Conservation (phyloP, 2,797 vertebrate genomes). For the Cyclura pinguis region DNA sequence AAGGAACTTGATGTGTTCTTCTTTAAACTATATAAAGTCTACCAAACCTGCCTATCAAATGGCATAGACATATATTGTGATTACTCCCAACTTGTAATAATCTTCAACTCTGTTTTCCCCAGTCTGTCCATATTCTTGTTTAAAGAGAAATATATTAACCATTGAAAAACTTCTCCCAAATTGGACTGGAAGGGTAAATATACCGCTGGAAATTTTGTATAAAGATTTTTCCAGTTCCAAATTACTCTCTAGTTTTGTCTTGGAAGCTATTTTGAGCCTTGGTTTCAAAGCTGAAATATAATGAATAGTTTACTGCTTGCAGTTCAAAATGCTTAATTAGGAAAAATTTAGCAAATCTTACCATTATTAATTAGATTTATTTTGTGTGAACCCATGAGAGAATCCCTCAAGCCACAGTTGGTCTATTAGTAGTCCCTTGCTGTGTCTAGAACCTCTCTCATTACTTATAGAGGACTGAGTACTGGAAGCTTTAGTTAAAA, state of each 20-base stretch:
- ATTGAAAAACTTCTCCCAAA: background rate
- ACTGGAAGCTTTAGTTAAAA: background rate
- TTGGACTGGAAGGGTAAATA: background rate
- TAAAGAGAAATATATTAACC: background rate
- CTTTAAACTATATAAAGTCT: background rate
- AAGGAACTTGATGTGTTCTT: too few relatives aligned
- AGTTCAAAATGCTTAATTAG: background rate
- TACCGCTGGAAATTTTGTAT: background rate
- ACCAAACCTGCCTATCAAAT: background rate
- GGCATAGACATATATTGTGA: background rate
- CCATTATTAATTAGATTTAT: background rate
- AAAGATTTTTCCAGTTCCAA: background rate
- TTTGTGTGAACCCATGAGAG: background rate
- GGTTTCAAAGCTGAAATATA: background rate
- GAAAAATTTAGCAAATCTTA: background rate
- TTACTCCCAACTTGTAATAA: background rate
- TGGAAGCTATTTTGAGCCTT: conserved; percentile 24
- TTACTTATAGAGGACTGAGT: background rate
- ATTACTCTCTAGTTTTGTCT: background rate
- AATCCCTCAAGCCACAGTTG: background rate
- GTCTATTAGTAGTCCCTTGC: background rate
- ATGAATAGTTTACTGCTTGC: background rate
- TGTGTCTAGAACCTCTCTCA: background rate
- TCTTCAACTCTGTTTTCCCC: background rate
- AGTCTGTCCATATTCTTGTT: background rate